phyloP scores from a whole-genome alignment of 2,113 vertebrate species.

The Regulus satrapa region DNA sequence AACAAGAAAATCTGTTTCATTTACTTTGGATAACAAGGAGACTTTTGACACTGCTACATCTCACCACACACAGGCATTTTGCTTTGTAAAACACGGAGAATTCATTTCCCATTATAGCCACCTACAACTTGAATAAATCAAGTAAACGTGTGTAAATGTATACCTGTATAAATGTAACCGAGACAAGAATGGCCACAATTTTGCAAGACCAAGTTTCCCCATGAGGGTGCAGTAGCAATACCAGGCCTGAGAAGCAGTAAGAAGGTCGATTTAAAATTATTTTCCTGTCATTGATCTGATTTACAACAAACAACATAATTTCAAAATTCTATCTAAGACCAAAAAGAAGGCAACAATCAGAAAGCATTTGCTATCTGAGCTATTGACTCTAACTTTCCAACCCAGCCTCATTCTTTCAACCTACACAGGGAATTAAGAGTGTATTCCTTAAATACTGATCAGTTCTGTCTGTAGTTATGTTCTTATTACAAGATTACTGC shows the following conservation, averaged over 20 bases:
- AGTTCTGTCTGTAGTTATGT: neutral
- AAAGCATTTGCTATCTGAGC: neutral
- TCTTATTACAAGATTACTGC: neutral
- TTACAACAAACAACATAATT: neutral
- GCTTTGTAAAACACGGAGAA: neutral
- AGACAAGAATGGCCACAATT: neutral
- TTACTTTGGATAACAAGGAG: neutral
- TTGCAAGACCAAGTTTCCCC: neutral
- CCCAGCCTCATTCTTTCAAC: neutral
- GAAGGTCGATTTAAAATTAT: neutral
- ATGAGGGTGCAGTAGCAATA: neutral
- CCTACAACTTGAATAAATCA: neutral
- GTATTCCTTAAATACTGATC: neutral
- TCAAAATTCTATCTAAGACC: neutral
- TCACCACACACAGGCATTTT: neutral
- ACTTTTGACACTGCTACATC: neutral
- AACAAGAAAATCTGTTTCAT: conserved; percentile 22
- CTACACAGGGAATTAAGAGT: neutral
- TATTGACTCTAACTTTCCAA: neutral
- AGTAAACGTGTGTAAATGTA: accelerated
- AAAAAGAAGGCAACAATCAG: neutral
- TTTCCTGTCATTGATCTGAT: neutral
- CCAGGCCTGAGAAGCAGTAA: accelerated
- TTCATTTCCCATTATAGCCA: neutral
- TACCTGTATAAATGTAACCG: neutral